Base-by-base conservation (phyloP, 2,797 vertebrate species). In the Gastrophryne carolinensis region DNA sequence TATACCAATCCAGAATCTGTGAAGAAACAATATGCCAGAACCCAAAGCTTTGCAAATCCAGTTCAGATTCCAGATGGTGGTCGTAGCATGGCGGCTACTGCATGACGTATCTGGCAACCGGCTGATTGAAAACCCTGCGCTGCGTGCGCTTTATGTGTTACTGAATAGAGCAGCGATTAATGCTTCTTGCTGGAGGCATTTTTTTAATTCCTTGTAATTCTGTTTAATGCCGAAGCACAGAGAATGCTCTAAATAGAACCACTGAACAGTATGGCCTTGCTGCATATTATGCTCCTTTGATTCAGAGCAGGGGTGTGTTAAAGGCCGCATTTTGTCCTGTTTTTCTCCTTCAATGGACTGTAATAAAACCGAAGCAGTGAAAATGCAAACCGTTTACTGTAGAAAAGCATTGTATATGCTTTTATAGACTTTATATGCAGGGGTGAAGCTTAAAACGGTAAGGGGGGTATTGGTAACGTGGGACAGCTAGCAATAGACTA, bases 1-100 rank as follows among this genome's bases (percentile, higher is more conserved):
- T 8, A 1, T 44, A 44, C 13, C 39, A 5, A 17, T 15, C 39
- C 39, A 44, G 39, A n/a, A 44, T 44, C 5, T 17, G 3, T n/a
- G 24, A 27, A 57, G 21, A 41, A 32, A 39, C 26, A 57, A 15
- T 15, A 21, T 21, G 23, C 24, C 52, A n/a, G 23, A 57, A 75
- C 34, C 24, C 26, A 24, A 60, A 61, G 64, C 57, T 75, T 56
- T 60, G 34, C 11, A 47, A 75, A 75, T 27, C 27, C 30, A 53
- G 73, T 66, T 26, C 44, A 61, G n/a, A 17, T 61, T 75, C 73
- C 73, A 75, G 63, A 68, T 75, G 64, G 64, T 53, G 56, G 39
- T 53, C 47, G 8, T 23, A 23, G 30, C 58, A 12, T 53, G 32
- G 47, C 58, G 63, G 32, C 56, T 54, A 52, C 44, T 41, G 53